Conservation (phyloP, 2,888 invertebrate species). For the Galeopsomyia nigrocyanea region DNA sequence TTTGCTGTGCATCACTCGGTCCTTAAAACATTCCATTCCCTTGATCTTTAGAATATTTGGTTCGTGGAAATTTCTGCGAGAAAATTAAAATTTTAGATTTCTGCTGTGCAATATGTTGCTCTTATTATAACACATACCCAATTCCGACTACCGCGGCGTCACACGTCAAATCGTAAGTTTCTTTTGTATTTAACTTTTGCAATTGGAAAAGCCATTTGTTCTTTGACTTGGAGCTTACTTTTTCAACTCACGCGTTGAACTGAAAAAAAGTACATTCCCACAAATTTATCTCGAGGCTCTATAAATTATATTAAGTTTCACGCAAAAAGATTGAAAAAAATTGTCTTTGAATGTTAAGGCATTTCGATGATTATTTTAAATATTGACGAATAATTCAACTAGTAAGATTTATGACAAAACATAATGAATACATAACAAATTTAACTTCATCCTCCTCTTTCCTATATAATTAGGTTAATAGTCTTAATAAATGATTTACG, state of each 20-base stretch:
- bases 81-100: background rate
- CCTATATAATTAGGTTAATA: too few relatives aligned
- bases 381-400: constrained; percentile 82
- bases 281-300: too few relatives aligned
- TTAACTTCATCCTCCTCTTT: background rate
- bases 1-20: constrained; percentile 79
- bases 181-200: constrained; percentile 67
- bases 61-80: constrained; percentile 67
- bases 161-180: constrained; percentile 69
- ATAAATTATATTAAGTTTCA: too few relatives aligned
- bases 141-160: constrained; percentile 79
- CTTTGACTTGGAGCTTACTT: constrained; percentile 64
- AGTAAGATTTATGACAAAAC: constrained; percentile 5
- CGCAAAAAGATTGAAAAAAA: too few relatives aligned
- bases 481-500: too few relatives aligned
- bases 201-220: constrained; percentile 71
- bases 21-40: constrained; percentile 71
- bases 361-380: constrained; percentile 75
- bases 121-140: constrained; percentile 69
- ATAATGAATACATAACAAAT: background rate
- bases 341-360: constrained; percentile 74
- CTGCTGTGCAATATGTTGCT: background rate
- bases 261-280: constrained; percentile 58
- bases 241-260: constrained; percentile 71
- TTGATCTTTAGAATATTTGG: constrained; percentile 70